Base-by-base conservation (phyloP, 2,797 vertebrate genomes). In the Salmo trutta region DNA sequence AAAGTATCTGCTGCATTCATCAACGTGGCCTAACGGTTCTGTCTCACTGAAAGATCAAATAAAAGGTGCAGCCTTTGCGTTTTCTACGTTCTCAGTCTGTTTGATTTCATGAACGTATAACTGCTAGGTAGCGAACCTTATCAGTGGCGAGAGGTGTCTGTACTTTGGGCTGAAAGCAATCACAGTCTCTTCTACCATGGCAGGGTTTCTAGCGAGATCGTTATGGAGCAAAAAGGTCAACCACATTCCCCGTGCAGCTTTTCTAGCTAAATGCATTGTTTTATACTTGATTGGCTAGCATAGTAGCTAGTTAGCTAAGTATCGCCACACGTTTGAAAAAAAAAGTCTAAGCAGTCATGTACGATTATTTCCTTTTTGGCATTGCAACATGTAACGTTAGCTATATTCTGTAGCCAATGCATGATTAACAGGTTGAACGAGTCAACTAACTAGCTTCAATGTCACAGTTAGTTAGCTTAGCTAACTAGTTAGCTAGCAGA, bases 211-310 rank as follows among this genome's bases (percentile, higher is more conserved):
- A 27, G 75, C 85, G 21, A 89, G 92, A 1, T 77, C 85, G 0
- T 10, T 90, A n/a, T 24, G 85, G 52, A 88, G 54, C 3, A 91
- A 81, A 62, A 91, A 88, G 92, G 91, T 92, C 77, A 24, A 53
- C 41, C 41, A 47, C 41, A 47, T 47, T 47, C 10, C 41, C 10
- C 10, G 10, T 47, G 10, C 41, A 21, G 10, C 10, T 19, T 62
- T 74, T 56, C n/a, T 41, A 21, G 53, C 33, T 59, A 47, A 47
- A 12, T 74, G 29, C 19, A 47, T 59, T 59, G 5, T n/a, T n/a
- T 54, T 54, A 19, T 7, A 71, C n/a, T 71, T 71, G 69, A 47
- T 16, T 67, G 27, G 65, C 29, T 5, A 31, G 21, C 59, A 62
- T 62, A 2, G 10, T 62, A 56, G 4, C 54, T n/a, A 54, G 71